Base-by-base conservation (phyloP, 2,113 vertebrate genomes). In the Nesoenas mayeri region DNA sequence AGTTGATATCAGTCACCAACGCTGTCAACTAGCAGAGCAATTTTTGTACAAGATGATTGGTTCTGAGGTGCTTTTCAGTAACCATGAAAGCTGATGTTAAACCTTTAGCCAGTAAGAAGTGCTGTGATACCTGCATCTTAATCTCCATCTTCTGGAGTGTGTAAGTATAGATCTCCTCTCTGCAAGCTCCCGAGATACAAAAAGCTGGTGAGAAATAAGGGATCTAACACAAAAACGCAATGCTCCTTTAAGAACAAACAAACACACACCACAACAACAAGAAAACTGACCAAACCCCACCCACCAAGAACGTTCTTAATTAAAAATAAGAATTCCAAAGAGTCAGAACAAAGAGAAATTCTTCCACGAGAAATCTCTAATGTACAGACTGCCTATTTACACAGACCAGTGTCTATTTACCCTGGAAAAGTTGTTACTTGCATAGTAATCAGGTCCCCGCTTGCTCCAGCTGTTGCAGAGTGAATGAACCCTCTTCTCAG, bases 351-450 rank as follows among this genome's bases (percentile, higher is more conserved):
- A 82, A 88, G 64, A 91, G 40, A 91, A 92, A 89, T 91, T 75
- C 82, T 75, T 74, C 69, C 40, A 61, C 60, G 86, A 88, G 69
- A 34, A 86, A 74, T 65, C 65, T 80, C 82, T 65, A 88, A 11
- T 78, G 91, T 95, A 89, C 74, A 93, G 88, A 42, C 74, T 71
- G 66, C 72, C 69, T 90, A 88, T 95, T 96, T 91, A 88, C 61
- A 87, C 65, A 91, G 65, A n/a, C 60, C 50, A 79, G 16, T 9
- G 48, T 84, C 75, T 95, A 9, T 94, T 96, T 93, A 96, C 70
- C 66, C 91, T 92, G 93, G 85, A 94, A 90, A 88, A 96, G 85
- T 34, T 96, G 93, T 92, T 96, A 79, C 92, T 96, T 96, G 95
- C 93, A 96, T 96, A 96, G 88, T 91, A 97, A 96, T 96, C 90